phyloP scores from a whole-genome alignment of 2,888 invertebrate genomes.

The Pristionchus maxplancki region DNA sequence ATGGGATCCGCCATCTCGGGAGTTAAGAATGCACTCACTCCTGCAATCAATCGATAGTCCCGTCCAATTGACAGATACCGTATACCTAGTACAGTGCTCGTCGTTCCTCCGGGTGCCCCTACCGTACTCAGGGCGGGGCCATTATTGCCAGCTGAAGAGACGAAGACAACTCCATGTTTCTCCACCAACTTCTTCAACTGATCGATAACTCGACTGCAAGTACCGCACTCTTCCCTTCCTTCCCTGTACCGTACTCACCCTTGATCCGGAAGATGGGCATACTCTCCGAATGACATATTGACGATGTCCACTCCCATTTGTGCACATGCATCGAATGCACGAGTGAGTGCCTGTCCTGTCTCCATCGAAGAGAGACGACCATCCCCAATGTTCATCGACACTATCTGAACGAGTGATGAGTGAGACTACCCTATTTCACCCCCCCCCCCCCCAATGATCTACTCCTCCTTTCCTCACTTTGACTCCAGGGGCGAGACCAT shows the following conservation, averaged over 20 bases:
- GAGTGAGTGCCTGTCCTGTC: slow-evolving; percentile 92
- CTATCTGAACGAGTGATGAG: too few relatives aligned
- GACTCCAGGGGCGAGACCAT: slow-evolving; percentile 97
- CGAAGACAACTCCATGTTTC: slow-evolving; percentile 93
- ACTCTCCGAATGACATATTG: slow-evolving; percentile 99
- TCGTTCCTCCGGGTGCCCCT: slow-evolving; percentile 82
- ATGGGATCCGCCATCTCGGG: slow-evolving; percentile 97
- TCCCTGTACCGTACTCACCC: slow-evolving; percentile 84
- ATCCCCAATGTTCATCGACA: slow-evolving; percentile 89
- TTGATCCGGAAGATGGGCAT: slow-evolving; percentile 90
- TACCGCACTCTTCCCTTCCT: slow-evolving; percentile 82
- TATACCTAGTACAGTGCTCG: slow-evolving; percentile 62
- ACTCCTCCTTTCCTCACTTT: too few relatives aligned
- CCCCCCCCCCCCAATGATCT: neutral
- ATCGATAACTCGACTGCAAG: slow-evolving; percentile 87
- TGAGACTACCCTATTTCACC: too few relatives aligned
- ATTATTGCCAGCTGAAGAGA: slow-evolving; percentile 94
- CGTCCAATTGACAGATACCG: neutral
- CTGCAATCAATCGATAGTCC: slow-evolving; percentile 78
- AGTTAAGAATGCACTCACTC: slow-evolving; percentile 96
- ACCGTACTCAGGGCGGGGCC: slow-evolving; percentile 94
- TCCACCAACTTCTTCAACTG: slow-evolving; percentile 83
- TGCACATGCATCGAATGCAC: slow-evolving; percentile 83
- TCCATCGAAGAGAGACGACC: slow-evolving; percentile 94
- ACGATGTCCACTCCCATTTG: slow-evolving; percentile 86